phyloP scores from a whole-genome alignment of 1,140 invertebrate species.

The Macrosteles quadrilineatus region DNA sequence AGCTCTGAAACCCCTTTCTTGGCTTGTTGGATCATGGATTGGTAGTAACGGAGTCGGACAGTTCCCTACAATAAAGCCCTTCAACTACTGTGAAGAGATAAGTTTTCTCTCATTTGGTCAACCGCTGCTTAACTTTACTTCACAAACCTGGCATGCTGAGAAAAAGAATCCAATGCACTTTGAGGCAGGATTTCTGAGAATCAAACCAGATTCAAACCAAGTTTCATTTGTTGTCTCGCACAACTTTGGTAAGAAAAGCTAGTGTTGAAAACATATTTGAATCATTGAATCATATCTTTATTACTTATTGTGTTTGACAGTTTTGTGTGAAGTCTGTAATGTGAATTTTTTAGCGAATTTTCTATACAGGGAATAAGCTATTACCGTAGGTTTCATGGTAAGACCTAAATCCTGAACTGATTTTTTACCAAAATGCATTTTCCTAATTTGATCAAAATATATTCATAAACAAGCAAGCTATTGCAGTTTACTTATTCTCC shows the following conservation, averaged over 20 bases:
- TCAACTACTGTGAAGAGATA: slow-evolving; percentile 61
- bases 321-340: no score
- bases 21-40: slow-evolving; percentile 64
- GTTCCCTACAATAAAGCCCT: slow-evolving; percentile 62
- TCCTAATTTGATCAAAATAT: no score
- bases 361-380: no score
- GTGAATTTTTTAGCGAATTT: no score
- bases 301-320: no score
- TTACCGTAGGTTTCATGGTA: no score
- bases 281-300: no score
- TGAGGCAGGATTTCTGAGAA: slow-evolving; percentile 64
- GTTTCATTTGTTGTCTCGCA: slow-evolving; percentile 62
- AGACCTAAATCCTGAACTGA: no score
- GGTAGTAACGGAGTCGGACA: slow-evolving; percentile 55
- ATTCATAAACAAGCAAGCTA: no score
- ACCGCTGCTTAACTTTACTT: slow-evolving; percentile 62
- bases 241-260: slow-evolving; percentile 55
- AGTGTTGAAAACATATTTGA: no score
- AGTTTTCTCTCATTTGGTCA: slow-evolving; percentile 63
- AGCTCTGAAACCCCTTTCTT: slow-evolving; percentile 56
- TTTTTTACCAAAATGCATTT: no score
- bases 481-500: no score
- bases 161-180: slow-evolving; percentile 62
- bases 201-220: slow-evolving; percentile 59
- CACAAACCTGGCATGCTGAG: slow-evolving; percentile 57